A percentile compares a stretch with the other conserved stretches of the same genome.
Evolutionary conservation across 2,888 invertebrate genomes (phyloP).

Genomic region (Platycheirus rosarum): DNA sequence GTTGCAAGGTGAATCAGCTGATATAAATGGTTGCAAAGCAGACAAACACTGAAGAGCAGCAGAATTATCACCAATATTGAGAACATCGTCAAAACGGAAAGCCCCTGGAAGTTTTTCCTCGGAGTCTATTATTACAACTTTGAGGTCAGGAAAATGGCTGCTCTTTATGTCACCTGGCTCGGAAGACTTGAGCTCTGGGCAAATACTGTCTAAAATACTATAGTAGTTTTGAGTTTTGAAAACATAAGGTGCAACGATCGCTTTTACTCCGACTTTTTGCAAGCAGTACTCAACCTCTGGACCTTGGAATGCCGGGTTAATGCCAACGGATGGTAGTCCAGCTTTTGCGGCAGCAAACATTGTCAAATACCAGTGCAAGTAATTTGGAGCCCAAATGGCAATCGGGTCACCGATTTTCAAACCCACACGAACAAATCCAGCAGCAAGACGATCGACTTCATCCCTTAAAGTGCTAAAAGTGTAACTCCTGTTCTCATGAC

Average conservation of each 20-base stretch:
- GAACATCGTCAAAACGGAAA: constrained; percentile 82
- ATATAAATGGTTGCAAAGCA: constrained; percentile 84
- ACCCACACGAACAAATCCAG: constrained; percentile 88
- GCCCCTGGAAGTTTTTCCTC: constrained; percentile 83
- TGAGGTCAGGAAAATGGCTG: constrained; percentile 83
- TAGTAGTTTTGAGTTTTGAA: constrained; percentile 88
- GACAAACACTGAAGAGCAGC: constrained; percentile 75
- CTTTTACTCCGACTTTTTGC: constrained; percentile 87
- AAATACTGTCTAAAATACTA: constrained; percentile 84
- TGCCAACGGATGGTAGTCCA: constrained; percentile 88
- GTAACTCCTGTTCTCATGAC: constrained; percentile 83
- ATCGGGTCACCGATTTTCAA: constrained; percentile 88
- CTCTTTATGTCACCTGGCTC: constrained; percentile 83
- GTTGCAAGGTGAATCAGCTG: constrained; percentile 88
- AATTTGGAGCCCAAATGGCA: constrained; percentile 92
- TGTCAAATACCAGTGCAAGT: constrained; percentile 89
- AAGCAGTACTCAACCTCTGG: constrained; percentile 89
- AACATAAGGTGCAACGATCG: constrained; percentile 86
- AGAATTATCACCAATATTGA: constrained; percentile 76
- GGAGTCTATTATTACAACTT: constrained; percentile 85
- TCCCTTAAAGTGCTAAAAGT: constrained; percentile 84
- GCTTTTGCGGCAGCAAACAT: constrained; percentile 88
- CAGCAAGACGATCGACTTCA: constrained; percentile 86
- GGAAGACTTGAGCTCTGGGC: constrained; percentile 84
- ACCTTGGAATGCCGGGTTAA: constrained; percentile 90